Evolutionary conservation across 1,140 invertebrate genomes (phyloP).

Genomic region (Drosophila nikananu): DNA sequence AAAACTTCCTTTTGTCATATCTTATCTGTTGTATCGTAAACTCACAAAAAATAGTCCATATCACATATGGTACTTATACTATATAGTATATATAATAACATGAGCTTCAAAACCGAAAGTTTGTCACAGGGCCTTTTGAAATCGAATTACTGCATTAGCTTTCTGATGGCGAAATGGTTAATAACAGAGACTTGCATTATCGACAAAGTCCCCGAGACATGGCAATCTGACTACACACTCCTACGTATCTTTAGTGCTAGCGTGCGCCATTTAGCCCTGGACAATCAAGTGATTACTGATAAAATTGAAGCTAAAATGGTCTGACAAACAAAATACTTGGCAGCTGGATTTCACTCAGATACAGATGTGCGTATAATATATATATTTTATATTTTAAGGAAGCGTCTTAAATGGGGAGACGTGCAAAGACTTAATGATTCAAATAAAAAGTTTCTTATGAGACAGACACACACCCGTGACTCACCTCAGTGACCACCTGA

Average conservation of each 20-base stretch:
- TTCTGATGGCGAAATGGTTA: neutral
- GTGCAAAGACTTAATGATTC: conserved; percentile 45
- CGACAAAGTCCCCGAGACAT: conserved; percentile 20
- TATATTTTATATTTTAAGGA: conserved; percentile 35
- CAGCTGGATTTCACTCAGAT: conserved; percentile 18
- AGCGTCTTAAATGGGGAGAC: conserved; percentile 36
- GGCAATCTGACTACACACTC: conserved; percentile 16
- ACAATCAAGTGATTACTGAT: conserved; percentile 61
- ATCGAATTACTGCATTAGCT: conserved; percentile 15
- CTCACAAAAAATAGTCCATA: conserved; percentile 12
- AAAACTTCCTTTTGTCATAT: conserved; percentile 34
- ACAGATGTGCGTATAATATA: conserved; percentile 6
- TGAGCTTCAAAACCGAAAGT: conserved; percentile 20
- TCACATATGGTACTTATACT: neutral
- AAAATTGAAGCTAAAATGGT: conserved; percentile 34
- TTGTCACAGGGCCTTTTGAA: conserved; percentile 29
- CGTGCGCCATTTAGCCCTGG: conserved; percentile 21
- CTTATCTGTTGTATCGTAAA: conserved; percentile 35
- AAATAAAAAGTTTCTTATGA: conserved; percentile 41
- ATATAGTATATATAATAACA: neutral
- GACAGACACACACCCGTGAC: conserved; percentile 25
- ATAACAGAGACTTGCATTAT: conserved; percentile 33
- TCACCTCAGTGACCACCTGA: conserved; percentile 20
- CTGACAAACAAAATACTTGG: conserved; percentile 46
- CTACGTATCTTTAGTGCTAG: conserved; percentile 37